A percentile compares a stretch with the other conserved stretches of the same genome.
phyloP scores from a whole-genome alignment of 2,888 invertebrate genomes.

The Microctonus hyperodae region DNA sequence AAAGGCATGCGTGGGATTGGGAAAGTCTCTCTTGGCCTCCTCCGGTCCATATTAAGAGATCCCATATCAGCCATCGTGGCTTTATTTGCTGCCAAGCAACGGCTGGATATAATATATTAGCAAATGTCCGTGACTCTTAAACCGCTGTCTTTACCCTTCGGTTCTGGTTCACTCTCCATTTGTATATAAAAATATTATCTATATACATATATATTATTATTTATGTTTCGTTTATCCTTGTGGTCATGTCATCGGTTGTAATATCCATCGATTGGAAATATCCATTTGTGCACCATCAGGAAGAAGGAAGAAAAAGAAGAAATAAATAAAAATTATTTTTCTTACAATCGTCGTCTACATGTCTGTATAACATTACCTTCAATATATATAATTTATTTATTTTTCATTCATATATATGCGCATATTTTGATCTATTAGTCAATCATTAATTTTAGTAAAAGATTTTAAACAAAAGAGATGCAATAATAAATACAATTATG shows the following conservation, averaged over 20 bases:
- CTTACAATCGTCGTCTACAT: too few species aligned
- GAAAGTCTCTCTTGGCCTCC: conserved; percentile 20
- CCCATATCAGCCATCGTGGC: conserved; percentile 18
- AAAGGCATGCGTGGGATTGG: conserved; percentile 24
- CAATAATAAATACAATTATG: neutral
- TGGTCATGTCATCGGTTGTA: neutral
- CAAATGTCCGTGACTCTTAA: neutral
- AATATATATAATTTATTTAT: too few species aligned
- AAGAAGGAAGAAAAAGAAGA: too few species aligned
- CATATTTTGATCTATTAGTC: too few species aligned
- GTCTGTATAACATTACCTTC: too few species aligned
- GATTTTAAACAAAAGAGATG: too few species aligned
- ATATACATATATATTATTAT: neutral
- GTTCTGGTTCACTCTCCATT: neutral
- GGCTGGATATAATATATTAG: conserved; percentile 8
- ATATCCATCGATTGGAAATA: too few species aligned
- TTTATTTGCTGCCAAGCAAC: conserved; percentile 2
- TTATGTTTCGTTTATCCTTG: neutral
- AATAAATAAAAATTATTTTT: too few species aligned
- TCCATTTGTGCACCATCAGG: too few species aligned
- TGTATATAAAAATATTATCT: too few species aligned
- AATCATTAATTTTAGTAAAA: too few species aligned
- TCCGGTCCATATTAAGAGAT: conserved; percentile 26
- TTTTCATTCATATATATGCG: too few species aligned
- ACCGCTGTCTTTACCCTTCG: neutral